These are phyloP conservation scores for Vanacampus margaritifer DNA, from an alignment of 2,113 vertebrate species.

Conservation along the genomic window DNA sequence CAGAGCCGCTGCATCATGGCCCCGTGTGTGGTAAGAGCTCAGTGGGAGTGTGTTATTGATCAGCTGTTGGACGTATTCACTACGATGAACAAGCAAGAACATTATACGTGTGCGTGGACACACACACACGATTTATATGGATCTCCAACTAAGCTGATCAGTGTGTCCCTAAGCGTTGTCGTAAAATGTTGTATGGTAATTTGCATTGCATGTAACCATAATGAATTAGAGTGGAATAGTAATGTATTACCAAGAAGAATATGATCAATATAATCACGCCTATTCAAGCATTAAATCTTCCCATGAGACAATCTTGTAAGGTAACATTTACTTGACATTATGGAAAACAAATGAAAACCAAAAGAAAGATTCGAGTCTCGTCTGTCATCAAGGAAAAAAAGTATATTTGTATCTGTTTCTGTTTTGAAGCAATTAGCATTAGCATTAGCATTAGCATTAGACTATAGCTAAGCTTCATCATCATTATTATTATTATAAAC, in stretches of 20 bases:
- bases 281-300: too few species aligned
- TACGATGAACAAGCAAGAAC: conserved; percentile 38
- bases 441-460: too few species aligned
- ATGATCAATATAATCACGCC: neutral
- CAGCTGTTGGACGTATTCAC: conserved; percentile 37
- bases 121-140: neutral
- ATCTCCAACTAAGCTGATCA: conserved; percentile 7
- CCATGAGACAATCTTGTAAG: neutral
- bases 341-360: too few species aligned
- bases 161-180: conserved; percentile 8
- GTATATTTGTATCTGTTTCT: too few species aligned
- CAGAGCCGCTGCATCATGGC: conserved; percentile 43
- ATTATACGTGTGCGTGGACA: too few species aligned
- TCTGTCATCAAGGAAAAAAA: too few species aligned
- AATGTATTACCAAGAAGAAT: neutral
- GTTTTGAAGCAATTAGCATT: too few species aligned
- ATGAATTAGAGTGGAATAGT: neutral
- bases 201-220: neutral
- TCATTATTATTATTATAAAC: too few species aligned
- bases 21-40: conserved; percentile 39
- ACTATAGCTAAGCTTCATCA: too few species aligned
- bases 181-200: neutral
- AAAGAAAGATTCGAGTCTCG: too few species aligned
- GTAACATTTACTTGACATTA: too few species aligned
- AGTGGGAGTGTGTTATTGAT: conserved; percentile 56